These are phyloP conservation scores for Bubalus kerabau DNA, from an alignment of 2,113 vertebrate species.

Conservation along the genomic window DNA sequence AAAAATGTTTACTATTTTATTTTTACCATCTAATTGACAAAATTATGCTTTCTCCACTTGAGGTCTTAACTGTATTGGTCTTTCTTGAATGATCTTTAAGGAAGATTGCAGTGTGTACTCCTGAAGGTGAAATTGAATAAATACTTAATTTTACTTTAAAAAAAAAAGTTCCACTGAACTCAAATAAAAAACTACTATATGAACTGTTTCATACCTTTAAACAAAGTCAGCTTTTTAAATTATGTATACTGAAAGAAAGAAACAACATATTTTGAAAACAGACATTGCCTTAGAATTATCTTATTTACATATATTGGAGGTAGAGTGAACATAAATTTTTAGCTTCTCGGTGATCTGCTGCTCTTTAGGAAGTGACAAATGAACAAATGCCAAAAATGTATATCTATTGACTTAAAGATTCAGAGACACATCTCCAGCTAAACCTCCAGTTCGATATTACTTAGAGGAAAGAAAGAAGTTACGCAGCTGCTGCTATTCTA, in stretches of 20 bases:
- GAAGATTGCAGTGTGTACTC: not conserved
- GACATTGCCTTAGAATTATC: not conserved
- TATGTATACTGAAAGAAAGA: not conserved
- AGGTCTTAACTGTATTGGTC: not conserved
- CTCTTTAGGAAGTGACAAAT: not conserved
- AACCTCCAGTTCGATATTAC: not conserved
- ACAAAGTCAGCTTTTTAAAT: not conserved
- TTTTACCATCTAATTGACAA: conserved; percentile 20
- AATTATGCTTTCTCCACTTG: not conserved
- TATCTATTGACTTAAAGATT: not conserved
- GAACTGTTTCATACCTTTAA: conserved; percentile 9
- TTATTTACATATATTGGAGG: not conserved
- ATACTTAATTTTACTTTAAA: not conserved
- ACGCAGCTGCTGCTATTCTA: not conserved
- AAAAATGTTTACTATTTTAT: not conserved
- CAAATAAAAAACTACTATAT: not conserved
- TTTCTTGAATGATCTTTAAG: not conserved
- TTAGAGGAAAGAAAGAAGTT: accelerated
- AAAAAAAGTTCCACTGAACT: not conserved
- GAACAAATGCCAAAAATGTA: not conserved
- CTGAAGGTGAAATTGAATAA: not conserved
- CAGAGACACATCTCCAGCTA: not conserved
- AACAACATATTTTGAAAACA: not conserved
- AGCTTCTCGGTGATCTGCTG: not conserved
- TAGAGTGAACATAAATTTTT: not conserved